Evolutionary conservation across 2,113 vertebrate genomes (phyloP), one percentile per base, ranked within the genome.

Genomic region (Pachycephala philippinensis): DNA sequence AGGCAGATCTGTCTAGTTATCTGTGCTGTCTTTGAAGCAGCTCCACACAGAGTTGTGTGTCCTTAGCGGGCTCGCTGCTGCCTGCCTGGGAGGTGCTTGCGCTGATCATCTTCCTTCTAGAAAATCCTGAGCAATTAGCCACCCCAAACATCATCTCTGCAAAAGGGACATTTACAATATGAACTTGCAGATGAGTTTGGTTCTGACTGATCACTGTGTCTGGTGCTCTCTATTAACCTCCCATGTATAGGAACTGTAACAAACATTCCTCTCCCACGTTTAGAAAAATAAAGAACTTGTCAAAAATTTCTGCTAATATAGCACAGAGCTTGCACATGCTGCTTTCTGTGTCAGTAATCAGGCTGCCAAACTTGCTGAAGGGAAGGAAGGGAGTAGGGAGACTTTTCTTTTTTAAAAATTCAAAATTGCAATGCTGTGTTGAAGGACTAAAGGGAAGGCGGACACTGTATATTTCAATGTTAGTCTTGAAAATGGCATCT

Each of bases 1-100:
- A 98, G 97, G 97, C 96, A 96, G 77, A 96, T 89, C 84, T 95
- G 84, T 96, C 97, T 98, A 96, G 96, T 97, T 98, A 97, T 96
- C 96, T 96, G 78, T 84, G 69, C 90, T 85, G 78, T 39, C 97
- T 98, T 98, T 98, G 98, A 98, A 98, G 89, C 78, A 84, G 72
- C 81, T 89, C 72, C 59, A 56, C 68, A 57, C 87, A 91, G 89
- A 95, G 91, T 18, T 92, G 89, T 92, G 87, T 80, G 76, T 95
- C 96, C 86, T 90, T 53, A 81, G 95, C 26, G 81, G 89, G 84
- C 80, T 94, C 50, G 3, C 85, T 92, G 82, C 91, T 96, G 89
- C 89, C 81, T 97, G 96, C 90, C 85, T 84, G 93, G 90, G 97
- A 96, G 94, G 94, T 84, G 22, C 89, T 82, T 31, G 5, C 39